These are phyloP conservation scores for Dasypogon diadema DNA, from an alignment of 2,888 invertebrate species.

Conservation along the genomic window DNA sequence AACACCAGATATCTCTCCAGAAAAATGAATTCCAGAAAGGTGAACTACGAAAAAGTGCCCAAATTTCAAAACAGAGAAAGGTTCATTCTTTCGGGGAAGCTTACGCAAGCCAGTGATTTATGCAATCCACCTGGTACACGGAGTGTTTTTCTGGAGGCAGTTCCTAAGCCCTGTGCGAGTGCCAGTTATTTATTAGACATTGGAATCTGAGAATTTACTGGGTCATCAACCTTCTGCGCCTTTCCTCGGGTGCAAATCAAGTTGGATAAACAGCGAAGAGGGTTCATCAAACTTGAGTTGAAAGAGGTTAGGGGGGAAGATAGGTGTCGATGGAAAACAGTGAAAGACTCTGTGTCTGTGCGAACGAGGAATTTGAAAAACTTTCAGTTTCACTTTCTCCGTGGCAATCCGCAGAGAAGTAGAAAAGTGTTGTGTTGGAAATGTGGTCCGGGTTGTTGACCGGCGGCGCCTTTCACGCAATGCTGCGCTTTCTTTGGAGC, in stretches of 20 bases:
- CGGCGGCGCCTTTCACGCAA: conserved; percentile 30
- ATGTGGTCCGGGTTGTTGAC: conserved; percentile 30
- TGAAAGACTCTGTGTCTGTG: not conserved
- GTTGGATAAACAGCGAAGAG: too few species aligned
- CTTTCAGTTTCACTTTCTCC: conserved; percentile 12
- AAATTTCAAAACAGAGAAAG: conserved; percentile 25
- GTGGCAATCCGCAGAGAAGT: not conserved
- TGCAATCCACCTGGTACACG: conserved; percentile 2
- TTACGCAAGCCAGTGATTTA: conserved; percentile 37
- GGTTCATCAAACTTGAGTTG: conserved; percentile 19
- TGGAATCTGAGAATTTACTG: conserved; percentile 22
- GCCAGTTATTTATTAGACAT: not conserved
- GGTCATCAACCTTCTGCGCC: conserved; percentile 21
- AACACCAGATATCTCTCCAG: too few species aligned
- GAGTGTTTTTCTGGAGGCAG: conserved; percentile 4
- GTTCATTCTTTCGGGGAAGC: conserved; percentile 8
- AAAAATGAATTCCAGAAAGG: too few species aligned
- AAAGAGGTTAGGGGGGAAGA: not conserved
- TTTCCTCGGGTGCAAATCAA: conserved; percentile 4
- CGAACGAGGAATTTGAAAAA: not conserved
- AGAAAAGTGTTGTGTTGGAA: not conserved
- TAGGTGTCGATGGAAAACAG: conserved; percentile 12
- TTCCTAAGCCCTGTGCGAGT: not conserved
- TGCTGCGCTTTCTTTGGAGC: conserved; percentile 24
- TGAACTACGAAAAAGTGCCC: not conserved